phyloP scores from a whole-genome alignment of 2,797 vertebrate species.

The Leucoraja ocellata region DNA sequence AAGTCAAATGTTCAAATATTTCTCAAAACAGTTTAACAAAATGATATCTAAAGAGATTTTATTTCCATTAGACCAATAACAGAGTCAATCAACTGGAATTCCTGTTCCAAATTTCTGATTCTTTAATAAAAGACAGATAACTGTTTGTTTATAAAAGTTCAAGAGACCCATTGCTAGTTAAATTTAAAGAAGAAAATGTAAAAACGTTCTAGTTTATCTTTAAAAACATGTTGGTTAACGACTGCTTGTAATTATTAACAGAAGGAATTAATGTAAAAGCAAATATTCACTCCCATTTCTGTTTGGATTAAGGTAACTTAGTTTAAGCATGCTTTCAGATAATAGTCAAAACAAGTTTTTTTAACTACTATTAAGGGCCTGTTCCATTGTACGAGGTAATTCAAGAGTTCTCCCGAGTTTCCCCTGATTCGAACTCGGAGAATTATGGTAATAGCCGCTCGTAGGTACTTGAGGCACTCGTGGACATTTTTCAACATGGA shows the following conservation, averaged over 20 bases:
- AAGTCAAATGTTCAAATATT: not conserved
- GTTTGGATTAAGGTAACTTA: not conserved
- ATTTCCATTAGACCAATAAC: not conserved
- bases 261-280: not conserved
- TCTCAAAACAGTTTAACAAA: not conserved
- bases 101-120: not conserved
- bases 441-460: not conserved
- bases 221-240: not conserved
- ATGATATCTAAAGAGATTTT: not conserved
- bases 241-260: not conserved
- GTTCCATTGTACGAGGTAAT: too few species aligned
- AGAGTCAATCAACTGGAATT: not conserved
- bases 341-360: not conserved
- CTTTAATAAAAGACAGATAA: not conserved
- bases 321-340: not conserved
- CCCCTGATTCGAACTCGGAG: too few species aligned
- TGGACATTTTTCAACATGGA: too few species aligned
- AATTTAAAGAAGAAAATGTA: not conserved
- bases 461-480: too few species aligned
- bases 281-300: not conserved
- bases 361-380: too few species aligned
- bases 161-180: not conserved
- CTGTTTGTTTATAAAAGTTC: not conserved
- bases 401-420: too few species aligned
- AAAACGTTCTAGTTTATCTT: not conserved